phyloP scores from a whole-genome alignment of 2,797 vertebrate species.

The Emys orbicularis region DNA sequence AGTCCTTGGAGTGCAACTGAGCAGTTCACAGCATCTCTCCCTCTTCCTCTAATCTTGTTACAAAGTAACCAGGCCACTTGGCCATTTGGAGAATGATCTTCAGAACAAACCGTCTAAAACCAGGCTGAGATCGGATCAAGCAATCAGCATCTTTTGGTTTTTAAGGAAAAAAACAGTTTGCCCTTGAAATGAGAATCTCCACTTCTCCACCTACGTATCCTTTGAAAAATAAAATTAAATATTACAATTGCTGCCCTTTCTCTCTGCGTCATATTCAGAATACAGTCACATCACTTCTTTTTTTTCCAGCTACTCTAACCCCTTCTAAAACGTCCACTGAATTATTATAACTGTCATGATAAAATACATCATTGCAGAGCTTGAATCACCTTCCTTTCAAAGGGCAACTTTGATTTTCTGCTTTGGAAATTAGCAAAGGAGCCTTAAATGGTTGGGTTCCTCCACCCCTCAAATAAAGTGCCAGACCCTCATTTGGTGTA shows the following conservation, averaged over 20 bases:
- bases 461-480: conserved; percentile 24
- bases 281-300: not conserved
- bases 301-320: not conserved
- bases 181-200: not conserved
- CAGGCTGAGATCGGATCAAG: not conserved
- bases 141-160: conserved; percentile 18
- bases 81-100: conserved; percentile 31
- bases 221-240: not conserved
- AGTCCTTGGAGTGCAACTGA: conserved; percentile 1
- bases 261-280: not conserved
- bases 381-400: conserved; percentile 12
- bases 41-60: conserved; percentile 47
- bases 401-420: not conserved
- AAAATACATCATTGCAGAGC: not conserved
- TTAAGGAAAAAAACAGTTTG: not conserved
- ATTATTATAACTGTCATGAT: not conserved
- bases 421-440: conserved; percentile 33
- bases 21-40: conserved; percentile 10
- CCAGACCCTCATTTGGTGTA: not conserved
- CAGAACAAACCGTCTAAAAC: conserved; percentile 42
- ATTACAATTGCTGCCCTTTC: not conserved
- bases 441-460: not conserved
- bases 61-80: not conserved
- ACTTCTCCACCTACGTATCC: not conserved
- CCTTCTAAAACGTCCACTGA: not conserved